Evolutionary conservation across 2,888 invertebrate genomes (phyloP).

Genomic region (Silvanus unidentatus): DNA sequence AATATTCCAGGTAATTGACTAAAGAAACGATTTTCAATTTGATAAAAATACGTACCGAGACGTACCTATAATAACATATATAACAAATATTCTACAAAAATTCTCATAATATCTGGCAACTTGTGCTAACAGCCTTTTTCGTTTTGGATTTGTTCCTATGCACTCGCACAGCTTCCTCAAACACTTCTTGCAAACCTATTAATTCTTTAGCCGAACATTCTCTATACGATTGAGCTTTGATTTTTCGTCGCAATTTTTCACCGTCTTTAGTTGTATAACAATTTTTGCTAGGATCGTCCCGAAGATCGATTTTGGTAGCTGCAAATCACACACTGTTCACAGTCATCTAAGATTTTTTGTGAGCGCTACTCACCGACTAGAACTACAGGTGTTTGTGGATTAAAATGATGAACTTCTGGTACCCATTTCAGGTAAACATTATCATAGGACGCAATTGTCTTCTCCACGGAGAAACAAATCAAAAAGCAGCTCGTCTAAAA

Average conservation of each 20-base stretch:
- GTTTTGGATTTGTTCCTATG: conserved; percentile 27
- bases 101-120: too few relatives aligned
- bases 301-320: conserved; percentile 79
- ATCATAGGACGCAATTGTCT: conserved; percentile 74
- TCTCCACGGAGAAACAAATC: conserved; percentile 80
- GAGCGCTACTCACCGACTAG: conserved; percentile 64
- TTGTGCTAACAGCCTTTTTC: too few relatives aligned
- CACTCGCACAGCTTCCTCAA: conserved; percentile 39
- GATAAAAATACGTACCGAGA: too few relatives aligned
- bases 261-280: conserved; percentile 68
- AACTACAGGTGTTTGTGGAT: conserved; percentile 73
- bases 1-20: too few relatives aligned
- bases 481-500: conserved; percentile 84
- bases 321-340: conserved; percentile 26
- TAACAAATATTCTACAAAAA: too few relatives aligned
- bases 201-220: conserved; percentile 43
- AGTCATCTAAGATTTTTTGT: not conserved
- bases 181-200: conserved; percentile 39
- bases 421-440: conserved; percentile 84
- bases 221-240: conserved; percentile 39
- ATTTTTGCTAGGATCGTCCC: conserved; percentile 51
- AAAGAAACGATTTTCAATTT: too few relatives aligned
- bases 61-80: too few relatives aligned
- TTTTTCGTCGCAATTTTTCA: conserved; percentile 64
- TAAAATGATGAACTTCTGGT: conserved; percentile 82